Conservation (phyloP, 2,888 invertebrate genomes). For the Synergus itoensis region DNA sequence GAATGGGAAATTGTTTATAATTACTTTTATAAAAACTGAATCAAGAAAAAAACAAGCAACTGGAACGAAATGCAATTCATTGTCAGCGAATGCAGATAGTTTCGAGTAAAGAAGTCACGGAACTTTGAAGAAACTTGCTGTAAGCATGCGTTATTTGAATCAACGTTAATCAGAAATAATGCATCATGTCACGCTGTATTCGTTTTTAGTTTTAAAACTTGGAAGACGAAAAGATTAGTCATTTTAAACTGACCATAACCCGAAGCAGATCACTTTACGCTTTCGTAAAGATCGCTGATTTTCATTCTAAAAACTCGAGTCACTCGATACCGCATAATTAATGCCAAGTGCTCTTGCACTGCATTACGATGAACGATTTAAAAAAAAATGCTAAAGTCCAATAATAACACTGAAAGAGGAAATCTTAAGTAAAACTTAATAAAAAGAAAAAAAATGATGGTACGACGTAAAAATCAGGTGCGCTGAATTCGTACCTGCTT, state of each 20-base stretch:
- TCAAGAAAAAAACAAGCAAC: conserved; percentile 42
- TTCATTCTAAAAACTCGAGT: conserved; percentile 49
- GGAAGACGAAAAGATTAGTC: conserved; percentile 50
- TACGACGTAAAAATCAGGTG: conserved; percentile 48
- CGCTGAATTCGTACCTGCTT: conserved; percentile 60
- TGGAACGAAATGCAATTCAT: conserved; percentile 50
- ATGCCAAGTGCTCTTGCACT: conserved; percentile 28
- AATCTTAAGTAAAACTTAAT: conserved; percentile 45
- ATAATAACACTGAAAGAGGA: conserved; percentile 43
- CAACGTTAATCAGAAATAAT: conserved; percentile 42
- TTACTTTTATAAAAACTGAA: conserved; percentile 22
- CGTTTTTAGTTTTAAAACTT: conserved; percentile 54
- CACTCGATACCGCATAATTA: conserved; percentile 43
- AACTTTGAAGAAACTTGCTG: conserved; percentile 32
- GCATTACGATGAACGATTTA: conserved; percentile 38
- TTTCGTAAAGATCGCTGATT: conserved; percentile 48
- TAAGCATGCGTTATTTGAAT: conserved; percentile 45
- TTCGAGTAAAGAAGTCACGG: not conserved
- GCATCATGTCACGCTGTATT: conserved; percentile 54
- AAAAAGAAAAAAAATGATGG: conserved; percentile 44
- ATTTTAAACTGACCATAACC: conserved; percentile 46
- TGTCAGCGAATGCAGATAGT: conserved; percentile 48
- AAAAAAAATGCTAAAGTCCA: conserved; percentile 44
- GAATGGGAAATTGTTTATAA: conserved; percentile 4
- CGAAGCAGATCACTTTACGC: conserved; percentile 44